Conservation (phyloP, 2,113 vertebrate species). For the Clarias magur region DNA sequence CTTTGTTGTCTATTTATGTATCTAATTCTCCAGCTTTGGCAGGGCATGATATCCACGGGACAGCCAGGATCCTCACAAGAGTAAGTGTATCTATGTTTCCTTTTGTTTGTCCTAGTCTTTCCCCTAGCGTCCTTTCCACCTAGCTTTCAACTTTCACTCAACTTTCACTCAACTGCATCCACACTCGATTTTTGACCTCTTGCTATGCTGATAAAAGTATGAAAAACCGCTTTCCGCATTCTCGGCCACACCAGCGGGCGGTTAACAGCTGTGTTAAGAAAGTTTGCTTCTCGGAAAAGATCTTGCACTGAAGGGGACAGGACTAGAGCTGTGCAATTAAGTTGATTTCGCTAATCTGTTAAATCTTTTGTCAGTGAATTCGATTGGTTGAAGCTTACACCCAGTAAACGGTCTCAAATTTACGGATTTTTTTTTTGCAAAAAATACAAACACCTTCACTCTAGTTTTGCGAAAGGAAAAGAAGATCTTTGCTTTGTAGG, state of each 20-base stretch:
- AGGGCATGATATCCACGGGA: conserved; percentile 94
- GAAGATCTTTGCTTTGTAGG: no score
- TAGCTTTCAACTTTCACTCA: not conserved
- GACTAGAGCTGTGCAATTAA: no score
- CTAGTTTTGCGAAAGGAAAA: no score
- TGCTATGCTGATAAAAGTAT: not conserved
- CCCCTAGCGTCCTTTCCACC: not conserved
- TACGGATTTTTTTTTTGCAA: no score
- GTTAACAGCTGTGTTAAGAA: not conserved
- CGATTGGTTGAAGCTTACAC: no score
- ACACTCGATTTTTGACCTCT: no score
- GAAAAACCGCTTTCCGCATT: no score
- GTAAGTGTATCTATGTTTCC: conserved; percentile 75
- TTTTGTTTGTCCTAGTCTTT: not conserved
- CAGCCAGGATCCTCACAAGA: conserved; percentile 99
- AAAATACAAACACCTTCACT: no score
- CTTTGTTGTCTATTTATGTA: conserved; percentile 61
- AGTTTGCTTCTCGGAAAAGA: not conserved
- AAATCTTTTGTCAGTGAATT: no score
- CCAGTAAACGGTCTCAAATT: no score
- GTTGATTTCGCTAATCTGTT: no score
- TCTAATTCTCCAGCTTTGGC: conserved; percentile 87
- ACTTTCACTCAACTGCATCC: not conserved
- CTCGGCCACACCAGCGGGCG: not conserved
- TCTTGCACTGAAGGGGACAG: not conserved